Conservation (phyloP, 2,113 vertebrate species). For the Pelobates fuscus region DNA sequence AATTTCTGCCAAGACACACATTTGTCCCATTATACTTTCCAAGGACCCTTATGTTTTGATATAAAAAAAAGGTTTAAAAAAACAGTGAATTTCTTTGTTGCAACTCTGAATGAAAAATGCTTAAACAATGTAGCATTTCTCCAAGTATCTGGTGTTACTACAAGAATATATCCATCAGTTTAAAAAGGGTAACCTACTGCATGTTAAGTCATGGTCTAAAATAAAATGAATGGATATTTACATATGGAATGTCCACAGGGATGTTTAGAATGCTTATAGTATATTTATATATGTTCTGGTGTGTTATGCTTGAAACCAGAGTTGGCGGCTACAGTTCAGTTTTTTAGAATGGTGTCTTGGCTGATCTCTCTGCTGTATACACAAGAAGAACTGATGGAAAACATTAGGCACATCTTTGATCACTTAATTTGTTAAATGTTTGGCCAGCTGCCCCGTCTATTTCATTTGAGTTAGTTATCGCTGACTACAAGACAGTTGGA, state of each 20-base stretch:
- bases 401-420: slow-evolving; percentile 73
- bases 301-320: slow-evolving; percentile 66
- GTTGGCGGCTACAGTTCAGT: slow-evolving; percentile 67
- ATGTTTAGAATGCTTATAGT: slow-evolving; percentile 53
- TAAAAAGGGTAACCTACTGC: no score
- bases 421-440: slow-evolving; percentile 61
- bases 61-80: no score
- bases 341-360: slow-evolving; percentile 61
- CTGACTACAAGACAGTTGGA: slow-evolving; percentile 54
- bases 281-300: slow-evolving; percentile 65
- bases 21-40: no score
- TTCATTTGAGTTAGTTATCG: slow-evolving; percentile 62
- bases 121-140: no score
- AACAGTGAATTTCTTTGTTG: no score
- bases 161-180: no score
- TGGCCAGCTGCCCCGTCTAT: slow-evolving; percentile 66
- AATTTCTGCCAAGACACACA: no score
- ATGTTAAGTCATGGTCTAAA: no score
- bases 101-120: no score
- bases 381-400: slow-evolving; percentile 61
- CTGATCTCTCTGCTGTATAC: slow-evolving; percentile 61
- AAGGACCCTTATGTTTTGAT: no score
- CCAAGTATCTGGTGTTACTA: no score
- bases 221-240: no score
- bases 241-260: slow-evolving; percentile 54